Conservation (phyloP, 1,140 invertebrate species). For the Halictus rubicundus region DNA sequence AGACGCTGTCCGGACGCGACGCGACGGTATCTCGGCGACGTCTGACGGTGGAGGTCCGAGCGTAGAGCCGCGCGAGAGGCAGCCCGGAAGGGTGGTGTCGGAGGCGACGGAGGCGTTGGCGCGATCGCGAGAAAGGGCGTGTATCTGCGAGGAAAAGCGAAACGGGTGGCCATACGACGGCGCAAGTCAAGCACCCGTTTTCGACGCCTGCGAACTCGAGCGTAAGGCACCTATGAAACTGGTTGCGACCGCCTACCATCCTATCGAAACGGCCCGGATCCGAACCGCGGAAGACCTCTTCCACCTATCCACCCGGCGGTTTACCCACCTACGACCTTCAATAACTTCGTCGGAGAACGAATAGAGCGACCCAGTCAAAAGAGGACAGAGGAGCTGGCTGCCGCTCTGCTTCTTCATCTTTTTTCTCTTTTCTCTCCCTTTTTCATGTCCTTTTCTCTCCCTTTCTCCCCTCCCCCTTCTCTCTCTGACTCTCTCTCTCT, state of each 20-base stretch:
- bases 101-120: conserved; percentile 45
- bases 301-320: conserved; percentile 58
- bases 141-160: conserved; percentile 62
- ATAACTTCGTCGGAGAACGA: conserved; percentile 43
- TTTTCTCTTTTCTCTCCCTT: background rate
- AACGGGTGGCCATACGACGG: conserved; percentile 53
- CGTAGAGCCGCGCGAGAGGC: background rate
- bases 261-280: conserved; percentile 65
- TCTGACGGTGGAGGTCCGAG: conserved; percentile 17
- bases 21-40: conserved; percentile 10
- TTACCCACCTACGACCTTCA: conserved; percentile 46
- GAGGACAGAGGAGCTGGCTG: background rate
- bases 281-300: conserved; percentile 58
- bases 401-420: background rate
- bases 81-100: conserved; percentile 20
- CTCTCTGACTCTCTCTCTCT: background rate
- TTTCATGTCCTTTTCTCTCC: background rate
- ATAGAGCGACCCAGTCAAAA: background rate
- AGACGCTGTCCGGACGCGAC: background rate
- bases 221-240: conserved; percentile 39
- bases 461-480: too few relatives aligned
- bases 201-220: conserved; percentile 71
- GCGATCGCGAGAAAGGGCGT: conserved; percentile 45
- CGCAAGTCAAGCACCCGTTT: conserved; percentile 62
- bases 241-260: conserved; percentile 75